phyloP scores from a whole-genome alignment of 92 coral and sea anemone genomes.

The Zoanthus sansibaricus region DNA sequence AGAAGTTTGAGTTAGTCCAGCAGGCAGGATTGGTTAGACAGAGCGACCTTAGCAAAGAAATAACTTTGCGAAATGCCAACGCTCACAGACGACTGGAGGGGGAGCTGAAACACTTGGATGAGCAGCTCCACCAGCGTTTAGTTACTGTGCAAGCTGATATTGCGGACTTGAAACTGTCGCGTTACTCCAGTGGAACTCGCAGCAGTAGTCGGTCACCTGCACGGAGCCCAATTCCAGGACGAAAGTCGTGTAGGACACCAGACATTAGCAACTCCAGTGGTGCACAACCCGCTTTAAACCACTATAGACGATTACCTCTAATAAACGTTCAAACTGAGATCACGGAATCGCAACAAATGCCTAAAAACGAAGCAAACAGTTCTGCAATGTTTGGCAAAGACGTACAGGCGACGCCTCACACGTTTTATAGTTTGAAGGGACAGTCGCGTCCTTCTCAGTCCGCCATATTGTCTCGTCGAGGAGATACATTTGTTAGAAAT shows the following conservation, averaged over 20 bases:
- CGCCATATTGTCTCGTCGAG: not conserved
- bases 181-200: constrained; percentile 4
- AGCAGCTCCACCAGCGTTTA: constrained; percentile 79
- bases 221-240: not conserved
- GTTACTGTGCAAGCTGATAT: constrained; percentile 92
- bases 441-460: not conserved
- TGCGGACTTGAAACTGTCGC: constrained; percentile 68
- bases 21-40: constrained; percentile 40
- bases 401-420: not conserved
- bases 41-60: constrained; percentile 76
- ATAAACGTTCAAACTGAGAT: constrained; percentile 2
- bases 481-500: not conserved
- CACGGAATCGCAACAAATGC: not conserved
- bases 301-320: not conserved
- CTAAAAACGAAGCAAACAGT: not conserved
- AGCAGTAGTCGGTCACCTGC: constrained; percentile 1
- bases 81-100: constrained; percentile 85
- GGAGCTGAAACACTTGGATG: constrained; percentile 73
- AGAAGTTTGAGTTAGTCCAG: constrained; percentile 38
- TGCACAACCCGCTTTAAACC: not conserved
- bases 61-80: constrained; percentile 84
- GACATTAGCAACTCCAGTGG: not conserved
- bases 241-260: not conserved
- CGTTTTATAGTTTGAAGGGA: not conserved
- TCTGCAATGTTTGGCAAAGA: not conserved